A percentile compares a stretch with the other conserved stretches of the same genome.
Conservation (phyloP, 2,888 invertebrate genomes). For the Smittia sp. region DNA sequence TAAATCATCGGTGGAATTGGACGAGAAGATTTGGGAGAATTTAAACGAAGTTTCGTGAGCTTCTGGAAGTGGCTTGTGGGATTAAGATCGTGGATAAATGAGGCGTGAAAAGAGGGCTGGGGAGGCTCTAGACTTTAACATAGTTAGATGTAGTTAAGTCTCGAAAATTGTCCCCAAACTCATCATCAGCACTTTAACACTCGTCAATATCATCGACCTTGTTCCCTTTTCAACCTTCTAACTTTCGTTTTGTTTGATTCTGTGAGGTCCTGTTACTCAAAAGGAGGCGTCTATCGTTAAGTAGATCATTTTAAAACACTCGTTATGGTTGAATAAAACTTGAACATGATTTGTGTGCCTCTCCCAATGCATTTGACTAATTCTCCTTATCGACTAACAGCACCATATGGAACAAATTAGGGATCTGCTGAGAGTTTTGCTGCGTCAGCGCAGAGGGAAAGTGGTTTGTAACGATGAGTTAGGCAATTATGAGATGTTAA, state of each 20-base stretch:
- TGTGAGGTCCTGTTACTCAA: slow-evolving; percentile 28
- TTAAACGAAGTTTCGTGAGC: not conserved
- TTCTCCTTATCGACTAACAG: slow-evolving; percentile 14
- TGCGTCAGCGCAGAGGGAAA: slow-evolving; percentile 19
- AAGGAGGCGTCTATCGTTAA: not conserved
- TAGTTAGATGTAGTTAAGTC: no score
- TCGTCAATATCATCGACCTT: no score
- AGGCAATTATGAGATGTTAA: slow-evolving; percentile 33
- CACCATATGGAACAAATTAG: slow-evolving; percentile 39
- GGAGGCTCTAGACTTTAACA: no score
- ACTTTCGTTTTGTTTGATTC: not conserved
- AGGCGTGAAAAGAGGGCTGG: no score
- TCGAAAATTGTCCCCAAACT: no score
- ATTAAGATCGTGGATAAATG: no score
- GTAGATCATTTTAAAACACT: slow-evolving; percentile 22
- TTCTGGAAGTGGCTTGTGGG: not conserved
- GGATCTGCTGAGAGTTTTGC: slow-evolving; percentile 9
- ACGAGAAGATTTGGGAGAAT: not conserved
- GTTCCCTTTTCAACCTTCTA: not conserved
- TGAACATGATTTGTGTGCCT: not conserved
- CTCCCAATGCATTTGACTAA: not conserved
- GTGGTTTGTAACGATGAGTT: slow-evolving; percentile 37
- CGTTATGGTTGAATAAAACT: slow-evolving; percentile 9
- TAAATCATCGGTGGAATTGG: not conserved
- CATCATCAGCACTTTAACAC: no score